phyloP scores from a whole-genome alignment of 2,797 vertebrate genomes.

The Pteropus rufus region DNA sequence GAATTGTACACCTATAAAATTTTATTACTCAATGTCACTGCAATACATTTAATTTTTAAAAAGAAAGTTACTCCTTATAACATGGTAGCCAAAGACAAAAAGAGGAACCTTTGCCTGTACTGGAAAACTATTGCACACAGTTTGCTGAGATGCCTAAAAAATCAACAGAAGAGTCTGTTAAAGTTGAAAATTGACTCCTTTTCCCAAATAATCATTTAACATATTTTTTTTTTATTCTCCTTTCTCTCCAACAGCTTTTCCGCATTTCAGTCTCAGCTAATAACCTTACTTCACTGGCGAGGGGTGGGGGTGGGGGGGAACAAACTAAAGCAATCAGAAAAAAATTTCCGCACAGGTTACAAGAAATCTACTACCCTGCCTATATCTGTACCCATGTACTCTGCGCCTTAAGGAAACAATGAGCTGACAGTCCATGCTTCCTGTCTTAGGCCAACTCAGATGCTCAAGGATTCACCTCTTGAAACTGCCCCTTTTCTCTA shows the following conservation, averaged over 20 bases:
- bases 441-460: neutral
- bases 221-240: neutral
- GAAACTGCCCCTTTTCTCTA: neutral
- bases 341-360: neutral
- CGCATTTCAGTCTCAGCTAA: neutral
- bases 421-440: neutral
- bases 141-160: neutral
- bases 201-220: neutral
- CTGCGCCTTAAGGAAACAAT: neutral
- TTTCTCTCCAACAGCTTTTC: neutral
- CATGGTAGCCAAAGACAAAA: neutral
- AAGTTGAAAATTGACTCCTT: neutral
- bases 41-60: neutral
- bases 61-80: neutral
- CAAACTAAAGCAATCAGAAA: neutral
- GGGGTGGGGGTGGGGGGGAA: rapidly evolving
- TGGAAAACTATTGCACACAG: neutral
- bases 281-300: neutral
- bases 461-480: neutral
- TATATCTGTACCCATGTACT: rapidly evolving
- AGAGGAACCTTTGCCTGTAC: neutral
- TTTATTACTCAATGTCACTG: too few species aligned
- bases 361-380: neutral
- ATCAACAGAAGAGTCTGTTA: neutral
- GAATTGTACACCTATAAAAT: too few species aligned